Evolutionary conservation across 1,140 invertebrate genomes (phyloP).

Genomic region (Drosophila nigrodunni): DNA sequence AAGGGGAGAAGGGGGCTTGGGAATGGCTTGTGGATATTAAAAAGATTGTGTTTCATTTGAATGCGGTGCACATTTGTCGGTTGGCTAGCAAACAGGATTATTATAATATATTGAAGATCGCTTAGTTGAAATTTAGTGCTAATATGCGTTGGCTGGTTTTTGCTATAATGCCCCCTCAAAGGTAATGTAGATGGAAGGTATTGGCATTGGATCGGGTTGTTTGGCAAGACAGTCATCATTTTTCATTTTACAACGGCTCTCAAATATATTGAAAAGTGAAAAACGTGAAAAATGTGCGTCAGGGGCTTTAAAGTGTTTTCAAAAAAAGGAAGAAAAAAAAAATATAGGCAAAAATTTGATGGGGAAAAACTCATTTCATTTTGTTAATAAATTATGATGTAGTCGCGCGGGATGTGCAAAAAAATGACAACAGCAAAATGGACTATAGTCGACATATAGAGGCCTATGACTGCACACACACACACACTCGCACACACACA

Average conservation of each 20-base stretch:
- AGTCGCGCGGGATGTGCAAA: conserved; percentile 69
- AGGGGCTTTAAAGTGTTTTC: conserved; percentile 56
- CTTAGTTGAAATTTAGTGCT: conserved; percentile 78
- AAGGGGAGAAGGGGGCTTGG: conserved; percentile 16
- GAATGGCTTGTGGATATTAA: conserved; percentile 54
- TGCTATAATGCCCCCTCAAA: no score
- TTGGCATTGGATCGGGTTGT: conserved; percentile 7
- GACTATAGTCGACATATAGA: conserved; percentile 11
- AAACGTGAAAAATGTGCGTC: conserved; percentile 72
- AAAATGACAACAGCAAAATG: conserved; percentile 37
- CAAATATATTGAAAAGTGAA: conserved; percentile 61
- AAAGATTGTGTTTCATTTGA: conserved; percentile 78
- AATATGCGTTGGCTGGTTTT: conserved; percentile 35
- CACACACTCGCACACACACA: conserved; percentile 21
- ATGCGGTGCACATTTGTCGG: conserved; percentile 65
- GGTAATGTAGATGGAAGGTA: neutral
- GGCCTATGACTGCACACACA: conserved; percentile 51
- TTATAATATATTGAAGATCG: conserved; percentile 79
- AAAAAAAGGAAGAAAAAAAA: conserved; percentile 21
- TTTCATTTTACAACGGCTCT: conserved; percentile 31
- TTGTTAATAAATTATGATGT: conserved; percentile 81
- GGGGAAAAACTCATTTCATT: conserved; percentile 69
- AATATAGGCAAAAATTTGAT: no score
- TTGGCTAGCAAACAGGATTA: conserved; percentile 61
- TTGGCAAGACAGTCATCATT: conserved; percentile 1